Conservation (phyloP, 1,140 invertebrate species). For the Onthophagus taurus region DNA sequence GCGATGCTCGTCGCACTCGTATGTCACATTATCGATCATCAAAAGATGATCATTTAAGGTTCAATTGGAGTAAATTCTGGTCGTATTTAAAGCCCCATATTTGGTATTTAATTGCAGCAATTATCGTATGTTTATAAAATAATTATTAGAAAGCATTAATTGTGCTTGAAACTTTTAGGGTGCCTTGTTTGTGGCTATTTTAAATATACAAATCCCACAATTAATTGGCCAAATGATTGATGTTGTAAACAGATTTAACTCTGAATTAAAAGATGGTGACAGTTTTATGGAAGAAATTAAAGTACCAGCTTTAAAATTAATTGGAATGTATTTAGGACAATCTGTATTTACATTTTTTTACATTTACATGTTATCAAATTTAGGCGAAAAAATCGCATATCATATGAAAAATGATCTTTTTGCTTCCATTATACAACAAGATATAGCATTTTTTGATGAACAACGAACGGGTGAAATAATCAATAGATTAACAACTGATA, state of each 20-base stretch:
- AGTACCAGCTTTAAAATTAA: conserved; percentile 54
- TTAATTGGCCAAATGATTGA: conserved; percentile 69
- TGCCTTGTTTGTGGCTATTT: conserved; percentile 64
- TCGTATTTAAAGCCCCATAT: conserved; percentile 49
- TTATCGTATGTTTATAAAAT: conserved; percentile 44
- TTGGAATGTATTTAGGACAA: conserved; percentile 61
- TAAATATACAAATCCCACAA: conserved; percentile 76
- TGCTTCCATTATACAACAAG: conserved; percentile 73
- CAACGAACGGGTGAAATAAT: conserved; percentile 86
- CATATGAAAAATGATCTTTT: conserved; percentile 76
- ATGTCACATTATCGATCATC: conserved; percentile 25
- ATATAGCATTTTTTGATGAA: conserved; percentile 84
- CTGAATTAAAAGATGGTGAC: conserved; percentile 35
- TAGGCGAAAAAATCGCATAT: conserved; percentile 78
- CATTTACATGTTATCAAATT: conserved; percentile 72
- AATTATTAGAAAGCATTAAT: no score
- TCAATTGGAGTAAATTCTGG: conserved; percentile 55
- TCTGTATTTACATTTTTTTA: conserved; percentile 81
- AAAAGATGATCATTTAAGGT: conserved; percentile 39
- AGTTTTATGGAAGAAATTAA: conserved; percentile 53
- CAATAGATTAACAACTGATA: conserved; percentile 82
- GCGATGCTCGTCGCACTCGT: conserved; percentile 27
- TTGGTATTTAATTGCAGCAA: conserved; percentile 45
- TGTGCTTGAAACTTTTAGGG: conserved; percentile 47
- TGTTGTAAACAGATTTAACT: conserved; percentile 52